Base-by-base conservation (phyloP, 2,797 vertebrate species). In the Aulostomus chinensis region DNA sequence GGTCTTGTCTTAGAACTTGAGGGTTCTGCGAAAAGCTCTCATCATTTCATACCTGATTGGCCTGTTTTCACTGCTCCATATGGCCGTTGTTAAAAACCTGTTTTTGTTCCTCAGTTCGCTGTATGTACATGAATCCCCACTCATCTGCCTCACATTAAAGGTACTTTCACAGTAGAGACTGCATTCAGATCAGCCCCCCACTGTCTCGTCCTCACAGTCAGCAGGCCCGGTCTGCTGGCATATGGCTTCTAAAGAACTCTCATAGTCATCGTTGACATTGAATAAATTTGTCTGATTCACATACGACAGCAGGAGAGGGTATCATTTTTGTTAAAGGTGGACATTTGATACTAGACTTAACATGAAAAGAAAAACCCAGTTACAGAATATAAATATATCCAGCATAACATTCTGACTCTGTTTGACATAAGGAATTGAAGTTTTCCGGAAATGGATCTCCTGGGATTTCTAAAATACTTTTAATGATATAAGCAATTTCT, bases 131-230 rank as follows among this genome's bases (percentile, higher is more conserved):
- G 49, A 38, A 57, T 79, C 68, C 67, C 54, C 60, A 38, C 41
- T 65, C 58, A 79, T 75, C 56, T 79, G 73, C 65, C 62, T 39
- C 57, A 65, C 54, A 71, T 81, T 75, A 76, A 61, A 51, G 31
- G 5, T 13, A 29, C 39, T 62, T 70, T 64, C 38, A 48, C 33
- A 41, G 58, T 72, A 64, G 39, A 40, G 29, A 70, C 59, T 37
- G 20, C 52, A 35, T 65, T 60, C 43, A 49, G 45, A 48, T 68
- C 61, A 61, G 46, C 54, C 43, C 59, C 53, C 41, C 29, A 20
- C 48, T 59, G 40, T 69, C 46, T 47, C 31, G 9, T 43, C 54
- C 17, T 0, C 3, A 47, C 30, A 56, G 57, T 48, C 58, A 35
- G 55, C 6, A 14, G 50, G 54, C 18, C 42, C 45, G 57, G 64